A percentile compares a stretch with the other conserved stretches of the same genome.
Evolutionary conservation across 35 echinoderm and acorn worm species (phyloP).

Genomic region (Lytechinus pictus): DNA sequence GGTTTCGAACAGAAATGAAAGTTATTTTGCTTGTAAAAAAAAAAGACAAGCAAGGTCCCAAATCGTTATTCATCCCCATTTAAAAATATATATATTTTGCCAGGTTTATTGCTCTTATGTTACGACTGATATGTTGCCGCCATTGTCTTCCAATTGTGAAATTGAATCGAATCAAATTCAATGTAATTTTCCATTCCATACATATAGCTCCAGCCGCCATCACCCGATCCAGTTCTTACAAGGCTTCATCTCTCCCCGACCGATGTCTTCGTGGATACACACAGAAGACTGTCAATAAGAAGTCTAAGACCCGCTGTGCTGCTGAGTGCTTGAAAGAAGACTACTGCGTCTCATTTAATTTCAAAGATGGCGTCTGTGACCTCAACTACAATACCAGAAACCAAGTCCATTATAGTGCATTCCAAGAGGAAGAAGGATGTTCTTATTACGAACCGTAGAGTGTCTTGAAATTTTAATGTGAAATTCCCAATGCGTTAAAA

Average conservation of each 20-base stretch:
- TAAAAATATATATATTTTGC: no score
- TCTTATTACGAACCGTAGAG: neutral
- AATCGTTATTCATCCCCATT: no score
- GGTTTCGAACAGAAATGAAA: no score
- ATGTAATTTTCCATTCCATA: no score
- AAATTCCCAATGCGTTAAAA: no score
- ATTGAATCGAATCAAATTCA: no score
- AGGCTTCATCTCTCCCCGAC: neutral
- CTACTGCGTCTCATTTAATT: neutral
- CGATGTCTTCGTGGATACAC: neutral
- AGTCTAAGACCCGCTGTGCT: neutral
- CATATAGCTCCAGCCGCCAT: neutral
- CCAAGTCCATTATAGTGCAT: neutral
- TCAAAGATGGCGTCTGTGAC: conserved; percentile 16
- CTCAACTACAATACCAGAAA: neutral
- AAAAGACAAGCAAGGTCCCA: no score
- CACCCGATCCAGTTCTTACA: neutral
- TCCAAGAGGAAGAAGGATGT: neutral
- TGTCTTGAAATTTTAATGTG: neutral
- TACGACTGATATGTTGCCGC: no score
- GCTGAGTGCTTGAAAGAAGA: neutral
- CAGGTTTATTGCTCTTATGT: no score
- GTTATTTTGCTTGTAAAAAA: no score
- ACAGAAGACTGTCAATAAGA: neutral
- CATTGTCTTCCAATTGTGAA: no score